phyloP scores from a whole-genome alignment of 2,888 invertebrate genomes.

The Sesia bembeciformis region DNA sequence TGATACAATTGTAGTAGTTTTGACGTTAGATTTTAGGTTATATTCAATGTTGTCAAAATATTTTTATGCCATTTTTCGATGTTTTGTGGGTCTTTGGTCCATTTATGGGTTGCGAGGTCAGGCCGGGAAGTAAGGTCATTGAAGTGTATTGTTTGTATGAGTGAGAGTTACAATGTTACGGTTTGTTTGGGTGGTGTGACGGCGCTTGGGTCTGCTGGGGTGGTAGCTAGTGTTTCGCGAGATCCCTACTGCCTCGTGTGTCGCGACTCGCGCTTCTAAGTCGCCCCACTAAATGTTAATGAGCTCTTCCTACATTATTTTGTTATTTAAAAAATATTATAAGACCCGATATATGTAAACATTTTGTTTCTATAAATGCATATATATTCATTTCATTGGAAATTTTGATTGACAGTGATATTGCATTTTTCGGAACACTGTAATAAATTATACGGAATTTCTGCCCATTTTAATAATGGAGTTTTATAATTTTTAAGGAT shows the following conservation, averaged over 20 bases:
- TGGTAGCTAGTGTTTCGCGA: not conserved
- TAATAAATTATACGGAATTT: too few species aligned
- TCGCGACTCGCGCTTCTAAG: conserved; percentile 27
- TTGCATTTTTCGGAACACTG: too few species aligned
- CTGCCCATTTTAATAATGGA: too few species aligned
- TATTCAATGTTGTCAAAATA: conserved; percentile 67
- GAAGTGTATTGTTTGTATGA: too few species aligned
- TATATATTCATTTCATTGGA: too few species aligned
- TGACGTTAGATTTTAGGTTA: conserved; percentile 71
- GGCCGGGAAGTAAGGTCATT: conserved; percentile 6
- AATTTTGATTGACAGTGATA: too few species aligned
- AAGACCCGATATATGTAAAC: too few species aligned
- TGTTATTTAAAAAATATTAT: too few species aligned
- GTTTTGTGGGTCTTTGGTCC: not conserved
- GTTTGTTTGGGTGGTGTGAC: conserved; percentile 10
- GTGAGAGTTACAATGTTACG: not conserved
- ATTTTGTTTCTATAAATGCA: too few species aligned
- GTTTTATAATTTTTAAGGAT: too few species aligned
- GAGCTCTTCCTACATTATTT: conserved; percentile 47
- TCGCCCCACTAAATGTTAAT: conserved; percentile 61
- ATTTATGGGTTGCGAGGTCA: too few species aligned
- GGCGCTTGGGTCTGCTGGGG: conserved; percentile 9
- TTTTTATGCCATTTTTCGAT: conserved; percentile 5
- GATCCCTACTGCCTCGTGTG: conserved; percentile 43
- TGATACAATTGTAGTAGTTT: conserved; percentile 16